These are phyloP conservation scores for Maniola hyperantus DNA, from an alignment of 2,888 invertebrate genomes.

Conservation along the genomic window DNA sequence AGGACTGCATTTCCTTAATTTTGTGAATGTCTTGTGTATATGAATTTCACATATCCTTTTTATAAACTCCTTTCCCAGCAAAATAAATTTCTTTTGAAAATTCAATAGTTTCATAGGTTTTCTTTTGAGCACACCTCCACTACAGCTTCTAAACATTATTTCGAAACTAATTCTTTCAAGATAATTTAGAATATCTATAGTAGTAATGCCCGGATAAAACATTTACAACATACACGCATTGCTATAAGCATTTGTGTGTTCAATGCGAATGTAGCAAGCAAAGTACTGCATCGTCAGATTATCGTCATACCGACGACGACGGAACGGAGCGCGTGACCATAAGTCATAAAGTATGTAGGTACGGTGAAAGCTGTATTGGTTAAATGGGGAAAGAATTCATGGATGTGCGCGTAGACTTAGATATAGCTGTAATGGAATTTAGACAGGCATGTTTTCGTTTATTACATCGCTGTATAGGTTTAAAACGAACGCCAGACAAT, in stretches of 20 bases:
- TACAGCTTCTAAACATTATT: no score
- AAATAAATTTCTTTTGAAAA: no score
- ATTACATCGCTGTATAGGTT: neutral
- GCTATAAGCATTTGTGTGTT: neutral
- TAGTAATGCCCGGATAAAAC: neutral
- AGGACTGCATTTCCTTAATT: no score
- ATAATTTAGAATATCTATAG: no score
- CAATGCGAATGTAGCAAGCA: neutral
- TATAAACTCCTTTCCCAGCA: no score
- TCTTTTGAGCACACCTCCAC: no score
- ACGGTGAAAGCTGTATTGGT: slow-evolving; percentile 7
- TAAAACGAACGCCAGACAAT: neutral
- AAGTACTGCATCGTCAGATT: neutral
- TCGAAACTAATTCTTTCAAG: no score
- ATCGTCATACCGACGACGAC: neutral
- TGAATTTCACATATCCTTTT: no score
- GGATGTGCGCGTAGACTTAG: neutral
- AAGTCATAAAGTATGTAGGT: slow-evolving; percentile 12
- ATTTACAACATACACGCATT: neutral
- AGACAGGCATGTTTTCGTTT: neutral
- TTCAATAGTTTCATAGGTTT: no score
- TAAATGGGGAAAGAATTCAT: slow-evolving; percentile 14
- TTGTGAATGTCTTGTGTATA: no score
- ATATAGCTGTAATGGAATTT: neutral
- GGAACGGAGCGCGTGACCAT: slow-evolving; percentile 13